These are phyloP conservation scores for Sturnira hondurensis DNA, from an alignment of 2,113 vertebrate species.

Conservation along the genomic window DNA sequence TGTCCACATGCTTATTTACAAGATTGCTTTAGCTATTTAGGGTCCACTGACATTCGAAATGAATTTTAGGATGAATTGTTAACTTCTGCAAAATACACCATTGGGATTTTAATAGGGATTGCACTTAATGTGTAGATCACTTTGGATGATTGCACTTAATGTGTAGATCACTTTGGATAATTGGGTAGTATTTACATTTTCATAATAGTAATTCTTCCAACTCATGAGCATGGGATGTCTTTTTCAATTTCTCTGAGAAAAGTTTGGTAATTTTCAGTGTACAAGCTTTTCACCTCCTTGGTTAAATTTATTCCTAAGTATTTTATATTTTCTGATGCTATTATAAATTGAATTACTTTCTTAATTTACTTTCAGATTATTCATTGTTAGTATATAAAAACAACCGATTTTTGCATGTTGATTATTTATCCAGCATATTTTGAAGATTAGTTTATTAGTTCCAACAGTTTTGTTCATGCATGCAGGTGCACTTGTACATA, in stretches of 20 bases:
- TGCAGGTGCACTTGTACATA: not conserved
- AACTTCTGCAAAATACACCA: not conserved
- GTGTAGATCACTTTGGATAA: not conserved
- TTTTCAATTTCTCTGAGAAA: not conserved
- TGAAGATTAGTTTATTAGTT: not conserved
- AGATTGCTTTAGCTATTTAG: not conserved
- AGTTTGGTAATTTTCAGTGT: not conserved
- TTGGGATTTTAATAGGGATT: not conserved
- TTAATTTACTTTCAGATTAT: not conserved
- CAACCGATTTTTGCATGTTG: not conserved
- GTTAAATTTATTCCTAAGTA: not conserved
- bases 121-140: not conserved
- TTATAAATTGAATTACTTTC: not conserved
- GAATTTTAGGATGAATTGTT: not conserved
- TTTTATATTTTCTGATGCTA: not conserved
- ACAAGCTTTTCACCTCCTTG: not conserved
- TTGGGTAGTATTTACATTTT: not conserved
- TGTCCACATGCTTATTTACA: not conserved
- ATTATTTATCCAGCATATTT: not conserved
- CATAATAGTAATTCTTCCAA: not conserved
- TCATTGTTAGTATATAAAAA: not conserved
- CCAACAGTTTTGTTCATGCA: not conserved
- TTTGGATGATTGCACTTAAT: not conserved
- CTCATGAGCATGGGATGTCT: not conserved
- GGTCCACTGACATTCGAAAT: not conserved